Percentiles rank a stretch among this genome's conserved stretches.
Conservation (phyloP, 1,140 invertebrate genomes). For the Frieseomelitta varia region DNA sequence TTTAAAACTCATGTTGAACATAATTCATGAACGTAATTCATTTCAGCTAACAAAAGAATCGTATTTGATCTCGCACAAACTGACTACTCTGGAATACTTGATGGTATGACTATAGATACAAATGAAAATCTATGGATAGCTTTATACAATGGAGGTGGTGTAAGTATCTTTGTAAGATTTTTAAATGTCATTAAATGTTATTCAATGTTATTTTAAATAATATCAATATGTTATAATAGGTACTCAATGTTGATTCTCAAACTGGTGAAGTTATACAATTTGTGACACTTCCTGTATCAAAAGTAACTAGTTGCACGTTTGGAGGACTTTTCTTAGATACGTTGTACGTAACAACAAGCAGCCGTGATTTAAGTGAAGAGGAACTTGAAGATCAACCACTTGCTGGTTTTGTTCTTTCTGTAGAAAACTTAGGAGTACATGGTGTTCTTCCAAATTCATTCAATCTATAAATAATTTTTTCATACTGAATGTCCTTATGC, state of each 20-base stretch:
- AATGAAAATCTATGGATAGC: conserved; percentile 87
- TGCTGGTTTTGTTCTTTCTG: conserved; percentile 88
- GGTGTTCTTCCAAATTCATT: conserved; percentile 79
- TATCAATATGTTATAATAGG: conserved; percentile 67
- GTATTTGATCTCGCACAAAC: conserved; percentile 71
- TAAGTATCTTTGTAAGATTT: conserved; percentile 65
- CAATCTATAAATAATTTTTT: conserved; percentile 1
- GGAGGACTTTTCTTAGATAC: conserved; percentile 89
- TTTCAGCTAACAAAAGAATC: conserved; percentile 68
- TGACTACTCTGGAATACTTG: conserved; percentile 83
- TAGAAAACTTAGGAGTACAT: conserved; percentile 85
- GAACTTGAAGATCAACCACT: conserved; percentile 84
- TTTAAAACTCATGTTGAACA: neutral
- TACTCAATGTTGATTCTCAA: conserved; percentile 82
- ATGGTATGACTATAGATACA: conserved; percentile 88
- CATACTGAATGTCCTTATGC: neutral
- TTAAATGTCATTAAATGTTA: neutral
- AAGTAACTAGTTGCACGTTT: conserved; percentile 91
- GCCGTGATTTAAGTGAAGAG: conserved; percentile 77
- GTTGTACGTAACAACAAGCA: conserved; percentile 89
- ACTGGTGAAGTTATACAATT: conserved; percentile 82
- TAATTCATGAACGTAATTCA: neutral
- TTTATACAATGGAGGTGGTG: conserved; percentile 82
- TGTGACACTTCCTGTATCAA: conserved; percentile 86
- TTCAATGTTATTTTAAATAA: neutral